A percentile compares a stretch with the other conserved stretches of the same genome.
These are phyloP conservation scores for Drosophila demipolita DNA, from an alignment of 2,888 invertebrate genomes.

Conservation along the genomic window DNA sequence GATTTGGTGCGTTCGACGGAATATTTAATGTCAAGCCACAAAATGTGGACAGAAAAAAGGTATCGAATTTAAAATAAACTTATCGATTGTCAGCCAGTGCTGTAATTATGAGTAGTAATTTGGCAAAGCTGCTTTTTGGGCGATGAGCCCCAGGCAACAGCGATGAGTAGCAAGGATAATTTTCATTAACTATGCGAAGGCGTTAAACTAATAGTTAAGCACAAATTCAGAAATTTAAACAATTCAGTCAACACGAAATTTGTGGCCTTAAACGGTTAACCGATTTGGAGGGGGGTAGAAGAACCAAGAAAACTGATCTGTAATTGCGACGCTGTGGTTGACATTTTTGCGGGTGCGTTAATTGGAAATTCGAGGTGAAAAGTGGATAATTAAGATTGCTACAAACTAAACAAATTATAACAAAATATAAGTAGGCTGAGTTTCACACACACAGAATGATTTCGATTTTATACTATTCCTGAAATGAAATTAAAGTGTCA, in stretches of 20 bases:
- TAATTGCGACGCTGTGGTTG: slow-evolving; percentile 56
- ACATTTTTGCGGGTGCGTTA: slow-evolving; percentile 43
- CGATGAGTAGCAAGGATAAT: slow-evolving; percentile 12
- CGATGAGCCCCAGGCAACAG: neutral
- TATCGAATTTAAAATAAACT: slow-evolving; percentile 6
- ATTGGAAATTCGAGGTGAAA: slow-evolving; percentile 37
- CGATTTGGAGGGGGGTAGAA: neutral
- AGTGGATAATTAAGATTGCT: neutral
- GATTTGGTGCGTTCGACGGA: slow-evolving; percentile 44
- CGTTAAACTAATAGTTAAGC: slow-evolving; percentile 37
- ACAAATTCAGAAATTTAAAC: slow-evolving; percentile 46
- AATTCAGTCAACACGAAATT: slow-evolving; percentile 30
- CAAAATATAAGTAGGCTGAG: slow-evolving; percentile 8
- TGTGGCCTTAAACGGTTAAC: slow-evolving; percentile 11
- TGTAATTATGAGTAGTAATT: slow-evolving; percentile 3
- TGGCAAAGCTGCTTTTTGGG: slow-evolving; percentile 5
- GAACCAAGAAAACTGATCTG: slow-evolving; percentile 21
- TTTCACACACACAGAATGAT: neutral
- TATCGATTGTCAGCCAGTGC: slow-evolving; percentile 9
- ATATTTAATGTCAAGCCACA: slow-evolving; percentile 43
- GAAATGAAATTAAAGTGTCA: slow-evolving; percentile 74
- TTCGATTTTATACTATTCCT: slow-evolving; percentile 16
- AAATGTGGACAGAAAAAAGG: neutral
- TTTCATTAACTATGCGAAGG: slow-evolving; percentile 26
- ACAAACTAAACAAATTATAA: neutral